phyloP scores from a whole-genome alignment of 2,888 invertebrate species.

The Dasysyrphus albostriatus region DNA sequence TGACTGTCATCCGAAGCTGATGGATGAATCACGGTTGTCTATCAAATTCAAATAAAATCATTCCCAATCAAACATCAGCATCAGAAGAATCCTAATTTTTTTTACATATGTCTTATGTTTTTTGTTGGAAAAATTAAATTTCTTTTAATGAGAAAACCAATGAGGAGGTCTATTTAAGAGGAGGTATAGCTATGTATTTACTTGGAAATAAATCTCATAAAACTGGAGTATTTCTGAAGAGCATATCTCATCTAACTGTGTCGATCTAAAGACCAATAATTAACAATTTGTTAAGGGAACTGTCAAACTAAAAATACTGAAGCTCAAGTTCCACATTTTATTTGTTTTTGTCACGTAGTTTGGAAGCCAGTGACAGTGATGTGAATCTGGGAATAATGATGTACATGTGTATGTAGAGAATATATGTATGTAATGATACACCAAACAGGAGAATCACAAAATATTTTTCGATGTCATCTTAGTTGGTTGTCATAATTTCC shows the following conservation, averaged over 20 bases:
- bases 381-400: constrained; percentile 38
- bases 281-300: constrained; percentile 51
- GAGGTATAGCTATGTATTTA: constrained; percentile 15
- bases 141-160: constrained; percentile 41
- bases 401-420: too few relatives aligned
- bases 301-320: constrained; percentile 49
- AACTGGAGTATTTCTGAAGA: constrained; percentile 53
- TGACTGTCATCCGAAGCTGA: constrained; percentile 28
- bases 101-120: neutral
- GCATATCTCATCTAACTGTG: constrained; percentile 32
- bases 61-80: constrained; percentile 42
- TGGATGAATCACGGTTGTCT: constrained; percentile 64
- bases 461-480: neutral
- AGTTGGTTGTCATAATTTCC: neutral
- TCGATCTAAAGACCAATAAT: constrained; percentile 56
- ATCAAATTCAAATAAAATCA: constrained; percentile 67
- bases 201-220: constrained; percentile 71
- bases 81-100: constrained; percentile 13
- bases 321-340: constrained; percentile 51
- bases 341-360: constrained; percentile 25
- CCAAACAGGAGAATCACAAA: constrained; percentile 11
- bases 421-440: too few relatives aligned
- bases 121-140: constrained; percentile 22
- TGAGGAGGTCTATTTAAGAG: constrained; percentile 55
- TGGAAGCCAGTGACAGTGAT: constrained; percentile 1